Evolutionary conservation across 1,140 invertebrate species (phyloP).

Genomic region (Aphelinus atriplicis): DNA sequence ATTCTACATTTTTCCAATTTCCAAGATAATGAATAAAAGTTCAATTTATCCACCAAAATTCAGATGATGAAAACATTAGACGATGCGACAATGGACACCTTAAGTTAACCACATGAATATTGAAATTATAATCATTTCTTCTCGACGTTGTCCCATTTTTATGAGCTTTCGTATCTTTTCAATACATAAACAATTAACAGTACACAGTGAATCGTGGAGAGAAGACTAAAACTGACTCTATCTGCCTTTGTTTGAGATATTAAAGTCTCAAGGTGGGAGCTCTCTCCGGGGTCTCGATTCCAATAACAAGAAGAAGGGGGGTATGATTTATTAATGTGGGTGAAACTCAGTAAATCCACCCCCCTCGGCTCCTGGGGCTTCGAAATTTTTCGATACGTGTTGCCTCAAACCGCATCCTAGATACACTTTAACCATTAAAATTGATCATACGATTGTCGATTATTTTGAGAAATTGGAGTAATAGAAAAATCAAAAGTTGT

Average conservation of each 20-base stretch:
- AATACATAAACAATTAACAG: constrained; percentile 15
- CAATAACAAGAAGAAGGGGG: background rate
- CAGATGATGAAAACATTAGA: no score
- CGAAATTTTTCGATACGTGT: background rate
- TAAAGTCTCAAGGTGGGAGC: constrained; percentile 12
- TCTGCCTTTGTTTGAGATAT: constrained; percentile 33
- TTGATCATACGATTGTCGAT: no score
- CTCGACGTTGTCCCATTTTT: background rate
- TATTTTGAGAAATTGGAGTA: no score
- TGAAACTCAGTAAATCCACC: constrained; percentile 13
- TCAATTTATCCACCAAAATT: no score
- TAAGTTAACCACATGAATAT: background rate
- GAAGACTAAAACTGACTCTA: constrained; percentile 5
- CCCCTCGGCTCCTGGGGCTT: background rate
- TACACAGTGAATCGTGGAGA: background rate
- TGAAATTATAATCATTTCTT: background rate
- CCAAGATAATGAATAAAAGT: no score
- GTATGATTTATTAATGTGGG: constrained; percentile 30
- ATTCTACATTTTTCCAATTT: no score
- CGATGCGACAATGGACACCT: no score
- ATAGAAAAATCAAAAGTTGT: no score
- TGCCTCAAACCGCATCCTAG: background rate
- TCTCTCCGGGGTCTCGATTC: background rate
- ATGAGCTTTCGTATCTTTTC: background rate
- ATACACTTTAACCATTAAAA: no score